Percentiles rank a stretch among this genome's conserved stretches.
Conservation (phyloP, 2,888 invertebrate genomes). For the Leptopilina drosophilae region DNA sequence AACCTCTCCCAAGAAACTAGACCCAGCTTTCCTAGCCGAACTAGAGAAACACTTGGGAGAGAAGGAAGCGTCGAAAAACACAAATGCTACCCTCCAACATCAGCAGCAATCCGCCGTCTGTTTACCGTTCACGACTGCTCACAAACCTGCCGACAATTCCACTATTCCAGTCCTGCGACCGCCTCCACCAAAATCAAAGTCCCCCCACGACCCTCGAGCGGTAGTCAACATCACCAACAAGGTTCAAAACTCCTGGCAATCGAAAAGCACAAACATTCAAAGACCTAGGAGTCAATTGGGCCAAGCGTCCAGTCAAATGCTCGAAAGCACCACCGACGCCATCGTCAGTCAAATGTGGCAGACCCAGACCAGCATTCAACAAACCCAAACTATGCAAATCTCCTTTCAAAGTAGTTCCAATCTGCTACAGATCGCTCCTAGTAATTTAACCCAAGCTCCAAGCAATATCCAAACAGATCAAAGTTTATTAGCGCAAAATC, state of each 20-base stretch:
- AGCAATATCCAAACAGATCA: slow-evolving; percentile 56
- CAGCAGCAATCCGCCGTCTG: slow-evolving; percentile 27
- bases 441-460: slow-evolving; percentile 55
- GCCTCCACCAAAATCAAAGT: slow-evolving; percentile 74
- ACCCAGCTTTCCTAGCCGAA: slow-evolving; percentile 82
- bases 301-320: slow-evolving; percentile 53
- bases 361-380: slow-evolving; percentile 22
- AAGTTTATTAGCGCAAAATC: slow-evolving; percentile 50
- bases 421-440: slow-evolving; percentile 58
- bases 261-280: slow-evolving; percentile 68
- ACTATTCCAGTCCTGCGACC: slow-evolving; percentile 78
- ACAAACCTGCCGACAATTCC: slow-evolving; percentile 61
- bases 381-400: slow-evolving; percentile 42
- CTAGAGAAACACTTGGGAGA: slow-evolving; percentile 82
- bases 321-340: slow-evolving; percentile 65
- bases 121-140: slow-evolving; percentile 53
- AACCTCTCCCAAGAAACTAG: slow-evolving; percentile 77
- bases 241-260: slow-evolving; percentile 74
- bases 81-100: slow-evolving; percentile 71
- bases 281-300: slow-evolving; percentile 64
- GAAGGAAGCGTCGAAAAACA: slow-evolving; percentile 76
- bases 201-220: slow-evolving; percentile 65
- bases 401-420: slow-evolving; percentile 43
- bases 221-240: slow-evolving; percentile 67
- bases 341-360: slow-evolving; percentile 73